Evolutionary conservation across 2,888 invertebrate species (phyloP).

Genomic region (Arge pagana): DNA sequence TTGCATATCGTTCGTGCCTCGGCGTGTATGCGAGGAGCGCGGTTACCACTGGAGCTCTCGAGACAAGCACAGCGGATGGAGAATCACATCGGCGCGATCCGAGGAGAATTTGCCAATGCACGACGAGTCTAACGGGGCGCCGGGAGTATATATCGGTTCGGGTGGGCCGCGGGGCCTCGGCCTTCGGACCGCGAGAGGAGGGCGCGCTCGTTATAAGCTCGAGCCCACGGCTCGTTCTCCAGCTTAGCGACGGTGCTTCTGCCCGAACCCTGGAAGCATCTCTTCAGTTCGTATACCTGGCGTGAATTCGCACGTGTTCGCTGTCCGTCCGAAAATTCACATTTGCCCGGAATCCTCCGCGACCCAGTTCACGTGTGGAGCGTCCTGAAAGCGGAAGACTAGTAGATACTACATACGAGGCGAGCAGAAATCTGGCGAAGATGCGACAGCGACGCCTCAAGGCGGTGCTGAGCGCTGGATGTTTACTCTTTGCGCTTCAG

Average conservation of each 20-base stretch:
- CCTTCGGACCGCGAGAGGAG: slow-evolving; percentile 56
- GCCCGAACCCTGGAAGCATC: slow-evolving; percentile 52
- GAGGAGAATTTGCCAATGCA: no score
- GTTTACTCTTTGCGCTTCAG: slow-evolving; percentile 8
- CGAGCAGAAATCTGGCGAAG: no score
- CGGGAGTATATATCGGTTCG: no score
- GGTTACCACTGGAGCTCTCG: slow-evolving; percentile 8
- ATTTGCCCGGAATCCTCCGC: no score
- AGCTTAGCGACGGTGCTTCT: slow-evolving; percentile 59
- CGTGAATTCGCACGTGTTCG: slow-evolving; percentile 7
- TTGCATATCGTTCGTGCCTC: no score
- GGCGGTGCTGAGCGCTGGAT: slow-evolving; percentile 1
- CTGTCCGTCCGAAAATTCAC: no score
- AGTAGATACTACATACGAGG: no score
- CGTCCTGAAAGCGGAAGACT: no score
- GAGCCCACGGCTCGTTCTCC: slow-evolving; percentile 61
- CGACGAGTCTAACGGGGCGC: no score
- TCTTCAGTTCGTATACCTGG: neutral
- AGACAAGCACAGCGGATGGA: slow-evolving; percentile 15
- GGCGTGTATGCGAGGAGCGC: neutral
- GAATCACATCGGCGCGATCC: no score
- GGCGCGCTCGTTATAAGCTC: slow-evolving; percentile 64
- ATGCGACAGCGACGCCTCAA: slow-evolving; percentile 6
- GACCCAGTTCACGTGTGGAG: no score
- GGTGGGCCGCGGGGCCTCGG: slow-evolving; percentile 48